phyloP scores from a whole-genome alignment of 1,140 invertebrate genomes.

The Cydia fagiglandana region DNA sequence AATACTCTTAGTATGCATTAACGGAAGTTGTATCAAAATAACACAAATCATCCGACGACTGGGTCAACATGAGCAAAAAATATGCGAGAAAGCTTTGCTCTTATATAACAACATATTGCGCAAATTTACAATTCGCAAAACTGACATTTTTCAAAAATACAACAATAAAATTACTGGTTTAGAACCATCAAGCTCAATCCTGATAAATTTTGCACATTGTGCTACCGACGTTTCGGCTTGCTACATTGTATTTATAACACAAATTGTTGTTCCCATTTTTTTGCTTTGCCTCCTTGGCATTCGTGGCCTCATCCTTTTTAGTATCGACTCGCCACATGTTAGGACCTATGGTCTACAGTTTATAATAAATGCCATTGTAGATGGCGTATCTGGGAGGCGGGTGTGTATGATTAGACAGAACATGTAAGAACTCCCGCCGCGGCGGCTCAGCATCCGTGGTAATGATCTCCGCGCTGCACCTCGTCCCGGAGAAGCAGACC shows the following conservation, averaged over 20 bases:
- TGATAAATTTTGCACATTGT: no score
- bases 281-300: neutral
- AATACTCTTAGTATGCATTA: no score
- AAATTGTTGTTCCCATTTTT: neutral
- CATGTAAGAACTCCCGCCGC: neutral
- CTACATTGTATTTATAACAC: neutral
- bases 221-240: no score
- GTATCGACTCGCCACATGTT: neutral
- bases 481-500: neutral
- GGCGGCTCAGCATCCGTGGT: neutral
- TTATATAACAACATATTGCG: no score
- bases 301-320: neutral
- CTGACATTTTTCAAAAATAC: no score
- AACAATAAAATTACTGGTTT: no score
- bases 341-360: neutral
- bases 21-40: no score
- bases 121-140: no score
- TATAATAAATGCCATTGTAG: constrained; percentile 21
- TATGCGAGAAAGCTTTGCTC: no score
- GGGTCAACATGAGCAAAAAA: no score
- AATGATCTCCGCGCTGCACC: neutral
- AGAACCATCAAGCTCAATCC: no score
- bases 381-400: constrained; percentile 12
- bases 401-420: neutral
- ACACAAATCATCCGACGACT: no score